phyloP scores from a whole-genome alignment of 2,888 invertebrate genomes.

The Torymus tubicola region DNA sequence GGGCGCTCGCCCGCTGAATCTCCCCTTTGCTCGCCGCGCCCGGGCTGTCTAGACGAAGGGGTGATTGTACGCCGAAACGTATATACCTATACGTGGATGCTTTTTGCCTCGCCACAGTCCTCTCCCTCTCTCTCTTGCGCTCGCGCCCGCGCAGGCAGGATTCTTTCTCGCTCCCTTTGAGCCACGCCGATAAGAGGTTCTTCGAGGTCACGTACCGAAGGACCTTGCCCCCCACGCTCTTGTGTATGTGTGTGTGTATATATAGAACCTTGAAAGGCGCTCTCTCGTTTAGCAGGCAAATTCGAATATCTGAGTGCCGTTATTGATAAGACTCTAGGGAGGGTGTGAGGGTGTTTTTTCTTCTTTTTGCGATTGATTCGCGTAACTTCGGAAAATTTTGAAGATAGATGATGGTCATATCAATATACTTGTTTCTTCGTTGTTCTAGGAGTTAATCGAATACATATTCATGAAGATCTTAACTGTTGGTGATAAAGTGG shows the following conservation, averaged over 20 bases:
- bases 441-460: no score
- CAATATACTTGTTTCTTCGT: no score
- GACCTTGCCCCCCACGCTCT: no score
- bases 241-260: background rate
- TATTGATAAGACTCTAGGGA: constrained; percentile 12
- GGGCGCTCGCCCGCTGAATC: background rate
- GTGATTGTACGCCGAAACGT: background rate
- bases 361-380: no score
- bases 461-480: no score
- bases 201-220: no score
- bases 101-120: constrained; percentile 2
- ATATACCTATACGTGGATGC: background rate
- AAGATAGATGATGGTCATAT: no score
- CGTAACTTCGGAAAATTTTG: no score
- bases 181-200: no score
- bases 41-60: constrained; percentile 28
- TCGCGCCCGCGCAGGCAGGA: background rate
- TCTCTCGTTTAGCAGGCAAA: background rate
- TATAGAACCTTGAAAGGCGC: background rate
- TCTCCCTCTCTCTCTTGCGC: background rate
- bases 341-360: background rate
- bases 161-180: no score
- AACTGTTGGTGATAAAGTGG: no score
- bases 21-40: background rate
- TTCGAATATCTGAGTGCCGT: background rate